A percentile compares a stretch with the other conserved stretches of the same genome.
Conservation (phyloP, 2,888 invertebrate species). For the Acanthoscelides obtectus region DNA sequence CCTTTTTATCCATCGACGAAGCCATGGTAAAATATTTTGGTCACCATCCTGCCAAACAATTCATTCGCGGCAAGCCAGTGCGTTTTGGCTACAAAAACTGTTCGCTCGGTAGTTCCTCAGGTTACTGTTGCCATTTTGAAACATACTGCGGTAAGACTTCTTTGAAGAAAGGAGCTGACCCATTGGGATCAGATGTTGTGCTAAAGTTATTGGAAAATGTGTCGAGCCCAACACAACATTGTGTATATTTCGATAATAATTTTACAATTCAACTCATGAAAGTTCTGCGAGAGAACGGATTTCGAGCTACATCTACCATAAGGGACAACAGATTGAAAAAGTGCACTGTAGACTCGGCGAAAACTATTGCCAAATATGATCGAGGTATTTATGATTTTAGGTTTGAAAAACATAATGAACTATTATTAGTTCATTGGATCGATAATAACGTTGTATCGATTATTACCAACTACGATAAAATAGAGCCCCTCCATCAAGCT, state of each 20-base stretch:
- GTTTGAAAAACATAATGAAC: too few species aligned
- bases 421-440: too few species aligned
- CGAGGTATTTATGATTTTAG: too few species aligned
- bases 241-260: background rate
- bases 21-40: background rate
- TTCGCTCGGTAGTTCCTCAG: background rate
- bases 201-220: background rate
- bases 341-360: too few species aligned
- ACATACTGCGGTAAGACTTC: slow-evolving; percentile 1
- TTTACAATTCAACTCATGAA: background rate
- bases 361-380: too few species aligned
- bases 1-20: background rate
- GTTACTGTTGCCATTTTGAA: background rate
- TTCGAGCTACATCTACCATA: slow-evolving; percentile 5
- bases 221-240: background rate
- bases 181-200: background rate
- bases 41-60: background rate
- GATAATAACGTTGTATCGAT: background rate
- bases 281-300: background rate
- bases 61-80: background rate
- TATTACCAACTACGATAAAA: background rate
- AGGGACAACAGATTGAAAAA: too few species aligned
- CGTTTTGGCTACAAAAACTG: slow-evolving; percentile 3
- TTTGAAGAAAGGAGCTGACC: too few species aligned
- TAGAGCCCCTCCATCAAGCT: background rate